Conservation (phyloP, 2,888 invertebrate species). For the Sinopyrophorus schimmeli region DNA sequence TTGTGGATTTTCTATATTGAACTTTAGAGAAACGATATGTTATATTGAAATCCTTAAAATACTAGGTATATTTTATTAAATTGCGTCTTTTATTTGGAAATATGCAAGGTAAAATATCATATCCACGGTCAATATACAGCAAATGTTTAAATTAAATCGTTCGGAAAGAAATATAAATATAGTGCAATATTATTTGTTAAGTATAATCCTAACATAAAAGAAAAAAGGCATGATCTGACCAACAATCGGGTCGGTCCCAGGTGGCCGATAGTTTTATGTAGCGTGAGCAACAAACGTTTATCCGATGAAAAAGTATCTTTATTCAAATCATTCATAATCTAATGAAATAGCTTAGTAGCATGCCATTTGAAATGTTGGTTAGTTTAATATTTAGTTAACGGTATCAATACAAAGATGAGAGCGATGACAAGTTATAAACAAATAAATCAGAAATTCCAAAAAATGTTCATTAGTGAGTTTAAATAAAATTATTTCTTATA, state of each 20-base stretch:
- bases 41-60: too few species aligned
- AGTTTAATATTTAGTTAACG: constrained; percentile 28
- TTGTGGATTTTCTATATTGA: too few species aligned
- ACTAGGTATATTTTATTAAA: too few species aligned
- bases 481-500: too few species aligned
- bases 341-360: constrained; percentile 45
- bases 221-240: constrained; percentile 12
- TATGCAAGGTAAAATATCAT: too few species aligned
- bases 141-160: too few species aligned
- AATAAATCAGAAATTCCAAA: too few species aligned
- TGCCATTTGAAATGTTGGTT: constrained; percentile 38
- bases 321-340: constrained; percentile 46
- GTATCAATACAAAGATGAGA: neutral
- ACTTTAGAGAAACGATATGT: too few species aligned
- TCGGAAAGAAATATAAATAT: neutral
- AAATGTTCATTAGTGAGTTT: too few species aligned
- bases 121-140: too few species aligned
- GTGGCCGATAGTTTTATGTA: constrained; percentile 22
- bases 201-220: constrained; percentile 8
- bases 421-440: too few species aligned
- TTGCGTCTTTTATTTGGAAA: too few species aligned
- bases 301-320: constrained; percentile 39
- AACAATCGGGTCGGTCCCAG: constrained; percentile 15
- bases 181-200: constrained; percentile 1
- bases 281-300: constrained; percentile 40